Conservation (phyloP, 2,797 vertebrate genomes). For the Gymnoscopelus microlampas region DNA sequence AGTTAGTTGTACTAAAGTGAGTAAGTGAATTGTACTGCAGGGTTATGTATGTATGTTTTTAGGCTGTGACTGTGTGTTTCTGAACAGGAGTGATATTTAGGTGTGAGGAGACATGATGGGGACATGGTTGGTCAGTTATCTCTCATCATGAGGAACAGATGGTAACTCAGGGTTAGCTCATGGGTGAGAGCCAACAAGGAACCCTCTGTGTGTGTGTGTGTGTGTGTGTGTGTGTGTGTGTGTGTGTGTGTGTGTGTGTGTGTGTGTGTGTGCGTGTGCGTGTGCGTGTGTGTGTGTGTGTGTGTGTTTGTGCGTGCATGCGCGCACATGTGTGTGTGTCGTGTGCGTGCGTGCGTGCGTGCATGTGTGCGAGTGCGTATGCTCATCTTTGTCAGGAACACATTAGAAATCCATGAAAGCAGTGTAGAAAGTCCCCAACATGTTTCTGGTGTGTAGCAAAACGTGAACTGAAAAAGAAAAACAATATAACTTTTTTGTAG, state of each 20-base stretch:
- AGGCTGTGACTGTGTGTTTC: constrained; percentile 42
- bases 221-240: constrained; percentile 20
- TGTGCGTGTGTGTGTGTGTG: constrained; percentile 10
- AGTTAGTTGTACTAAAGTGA: not conserved
- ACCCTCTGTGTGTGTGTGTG: constrained; percentile 51
- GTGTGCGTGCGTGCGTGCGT: constrained; percentile 11
- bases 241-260: constrained; percentile 1
- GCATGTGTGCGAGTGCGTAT: not conserved
- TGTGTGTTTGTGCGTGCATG: constrained; percentile 6
- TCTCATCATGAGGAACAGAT: constrained; percentile 79
- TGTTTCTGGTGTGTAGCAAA: no score
- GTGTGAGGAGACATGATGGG: constrained; percentile 63
- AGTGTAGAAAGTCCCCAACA: constrained; percentile 38
- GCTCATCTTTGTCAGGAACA: not conserved
- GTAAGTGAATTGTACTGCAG: constrained; percentile 15
- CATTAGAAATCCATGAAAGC: constrained; percentile 29
- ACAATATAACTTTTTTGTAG: no score
- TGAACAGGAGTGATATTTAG: constrained; percentile 64
- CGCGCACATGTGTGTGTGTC: constrained; percentile 5
- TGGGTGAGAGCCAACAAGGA: constrained; percentile 74
- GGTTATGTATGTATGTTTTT: constrained; percentile 35
- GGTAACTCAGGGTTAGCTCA: constrained; percentile 78
- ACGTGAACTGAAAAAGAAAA: no score
- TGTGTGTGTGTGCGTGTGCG: constrained; percentile 9
- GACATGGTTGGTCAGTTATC: constrained; percentile 70